Conservation (phyloP, 1,140 invertebrate species). For the Adelges cooleyi region DNA sequence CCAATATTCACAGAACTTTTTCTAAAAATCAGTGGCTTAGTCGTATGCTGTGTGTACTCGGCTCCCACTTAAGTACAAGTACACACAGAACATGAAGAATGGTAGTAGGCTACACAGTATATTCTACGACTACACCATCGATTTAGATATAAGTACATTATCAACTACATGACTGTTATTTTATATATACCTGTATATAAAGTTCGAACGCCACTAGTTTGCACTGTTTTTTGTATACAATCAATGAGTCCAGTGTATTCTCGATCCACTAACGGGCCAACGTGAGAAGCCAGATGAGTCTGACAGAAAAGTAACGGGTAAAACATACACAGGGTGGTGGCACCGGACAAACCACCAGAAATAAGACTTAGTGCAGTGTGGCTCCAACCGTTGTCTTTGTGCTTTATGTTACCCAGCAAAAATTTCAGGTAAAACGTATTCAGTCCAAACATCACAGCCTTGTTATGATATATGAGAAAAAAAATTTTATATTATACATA, state of each 20-base stretch:
- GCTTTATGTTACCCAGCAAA: constrained; percentile 11
- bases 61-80: too few relatives aligned
- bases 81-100: too few relatives aligned
- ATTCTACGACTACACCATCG: too few relatives aligned
- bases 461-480: neutral
- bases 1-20: too few relatives aligned
- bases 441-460: constrained; percentile 18
- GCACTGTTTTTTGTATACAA: constrained; percentile 23
- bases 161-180: neutral
- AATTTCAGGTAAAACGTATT: constrained; percentile 24
- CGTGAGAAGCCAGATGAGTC: constrained; percentile 20
- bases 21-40: too few relatives aligned
- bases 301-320: constrained; percentile 20
- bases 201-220: constrained; percentile 8
- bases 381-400: constrained; percentile 14
- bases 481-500: too few relatives aligned
- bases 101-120: too few relatives aligned
- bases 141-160: too few relatives aligned
- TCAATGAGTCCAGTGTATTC: constrained; percentile 23
- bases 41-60: too few relatives aligned
- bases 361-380: constrained; percentile 6
- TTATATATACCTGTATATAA: constrained; percentile 8
- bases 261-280: constrained; percentile 12
- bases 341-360: constrained; percentile 11
- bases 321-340: constrained; percentile 12